phyloP scores from a whole-genome alignment of 2,888 invertebrate species.

The Cybosia mesomella region DNA sequence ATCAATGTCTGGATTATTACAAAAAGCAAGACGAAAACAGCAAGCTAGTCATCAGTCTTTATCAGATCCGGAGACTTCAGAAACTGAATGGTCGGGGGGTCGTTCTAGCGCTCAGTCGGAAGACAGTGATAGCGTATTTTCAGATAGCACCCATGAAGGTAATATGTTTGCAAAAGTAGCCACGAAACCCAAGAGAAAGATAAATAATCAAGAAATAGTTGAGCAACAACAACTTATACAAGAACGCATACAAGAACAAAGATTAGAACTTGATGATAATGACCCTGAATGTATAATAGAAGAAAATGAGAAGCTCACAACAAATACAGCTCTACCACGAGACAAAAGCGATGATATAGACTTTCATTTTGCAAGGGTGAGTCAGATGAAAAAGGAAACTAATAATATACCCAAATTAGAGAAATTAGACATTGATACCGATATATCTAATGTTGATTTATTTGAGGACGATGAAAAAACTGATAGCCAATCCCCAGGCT shows the following conservation, averaged over 20 bases:
- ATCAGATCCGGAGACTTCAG: constrained; percentile 92
- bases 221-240: constrained; percentile 83
- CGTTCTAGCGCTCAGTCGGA: constrained; percentile 90
- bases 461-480: constrained; percentile 88
- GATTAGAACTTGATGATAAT: constrained; percentile 72
- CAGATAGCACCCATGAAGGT: constrained; percentile 89
- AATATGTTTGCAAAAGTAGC: constrained; percentile 89
- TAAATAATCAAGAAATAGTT: constrained; percentile 82
- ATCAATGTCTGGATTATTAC: constrained; percentile 94
- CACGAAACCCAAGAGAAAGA: constrained; percentile 77
- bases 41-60: constrained; percentile 88
- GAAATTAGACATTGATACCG: constrained; percentile 87
- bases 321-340: constrained; percentile 66
- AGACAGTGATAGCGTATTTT: constrained; percentile 92
- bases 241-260: constrained; percentile 79
- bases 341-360: constrained; percentile 85
- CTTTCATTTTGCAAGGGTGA: constrained; percentile 85
- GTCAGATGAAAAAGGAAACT: constrained; percentile 81
- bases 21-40: constrained; percentile 92
- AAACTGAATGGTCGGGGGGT: constrained; percentile 89
- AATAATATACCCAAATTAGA: constrained; percentile 78
- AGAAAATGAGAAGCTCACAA: constrained; percentile 70
- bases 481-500: constrained; percentile 88
- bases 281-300: constrained; percentile 71
- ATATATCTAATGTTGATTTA: constrained; percentile 86